These are phyloP conservation scores for Oxytorus armatus DNA, from an alignment of 2,888 invertebrate genomes.

Conservation along the genomic window DNA sequence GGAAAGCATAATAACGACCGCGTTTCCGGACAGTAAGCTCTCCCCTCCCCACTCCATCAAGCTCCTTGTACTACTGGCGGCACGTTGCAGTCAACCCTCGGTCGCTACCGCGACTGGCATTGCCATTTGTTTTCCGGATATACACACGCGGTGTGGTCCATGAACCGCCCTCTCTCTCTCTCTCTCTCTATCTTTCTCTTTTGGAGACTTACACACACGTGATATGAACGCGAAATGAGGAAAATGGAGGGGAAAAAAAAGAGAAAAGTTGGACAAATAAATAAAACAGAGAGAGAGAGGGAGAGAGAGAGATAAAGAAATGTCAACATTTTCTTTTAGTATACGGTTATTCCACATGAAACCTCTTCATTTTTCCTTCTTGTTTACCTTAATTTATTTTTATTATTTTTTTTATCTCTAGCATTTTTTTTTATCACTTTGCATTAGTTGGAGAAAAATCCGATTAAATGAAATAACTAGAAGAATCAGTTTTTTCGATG, in stretches of 20 bases:
- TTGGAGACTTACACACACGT: constrained; percentile 53
- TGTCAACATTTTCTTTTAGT: constrained; percentile 33
- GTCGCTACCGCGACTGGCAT: constrained; percentile 41
- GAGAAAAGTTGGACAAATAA: constrained; percentile 28
- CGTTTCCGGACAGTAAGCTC: constrained; percentile 65
- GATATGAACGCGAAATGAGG: constrained; percentile 61
- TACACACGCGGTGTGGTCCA: constrained; percentile 31
- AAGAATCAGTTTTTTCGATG: neutral
- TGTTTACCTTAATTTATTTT: no score
- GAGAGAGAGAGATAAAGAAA: constrained; percentile 50
- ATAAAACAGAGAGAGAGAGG: constrained; percentile 53
- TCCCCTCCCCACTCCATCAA: constrained; percentile 8
- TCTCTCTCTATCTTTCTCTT: no score
- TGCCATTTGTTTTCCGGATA: constrained; percentile 65
- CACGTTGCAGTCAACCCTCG: constrained; percentile 54
- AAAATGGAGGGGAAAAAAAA: constrained; percentile 64
- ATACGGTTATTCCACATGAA: neutral
- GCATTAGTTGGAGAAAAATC: no score
- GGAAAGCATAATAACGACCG: constrained; percentile 68
- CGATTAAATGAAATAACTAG: neutral
- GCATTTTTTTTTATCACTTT: no score
- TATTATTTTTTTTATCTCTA: no score
- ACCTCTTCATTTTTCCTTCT: constrained; percentile 19
- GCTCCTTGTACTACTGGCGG: constrained; percentile 40
- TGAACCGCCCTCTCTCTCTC: no score